Conservation (phyloP, 1,140 invertebrate genomes). For the Antheraea pernyi region DNA sequence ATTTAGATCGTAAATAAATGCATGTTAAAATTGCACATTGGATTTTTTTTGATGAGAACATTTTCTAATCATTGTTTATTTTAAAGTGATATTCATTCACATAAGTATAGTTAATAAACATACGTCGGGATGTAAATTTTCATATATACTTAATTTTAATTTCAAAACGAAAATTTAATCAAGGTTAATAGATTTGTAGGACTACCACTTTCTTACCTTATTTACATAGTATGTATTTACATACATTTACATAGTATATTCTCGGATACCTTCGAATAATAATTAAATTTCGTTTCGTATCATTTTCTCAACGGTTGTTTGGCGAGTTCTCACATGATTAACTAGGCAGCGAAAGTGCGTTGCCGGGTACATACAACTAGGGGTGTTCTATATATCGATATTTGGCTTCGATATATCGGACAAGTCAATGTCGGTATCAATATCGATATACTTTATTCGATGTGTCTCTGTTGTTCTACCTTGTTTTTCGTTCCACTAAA, state of each 20-base stretch:
- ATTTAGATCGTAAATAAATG: no score
- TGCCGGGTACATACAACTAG: conserved; percentile 6
- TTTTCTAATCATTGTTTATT: no score
- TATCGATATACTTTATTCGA: no score
- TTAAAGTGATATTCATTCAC: background rate
- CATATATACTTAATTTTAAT: background rate
- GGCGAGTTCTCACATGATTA: conserved; percentile 9
- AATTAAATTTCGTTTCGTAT: conserved; percentile 1
- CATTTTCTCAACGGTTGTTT: conserved; percentile 11
- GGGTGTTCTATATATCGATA: no score
- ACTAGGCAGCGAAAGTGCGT: conserved; percentile 48
- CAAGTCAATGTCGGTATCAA: no score
- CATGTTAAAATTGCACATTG: no score
- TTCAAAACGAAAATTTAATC: background rate
- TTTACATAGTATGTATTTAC: background rate
- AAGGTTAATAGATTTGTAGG: conserved; percentile 15
- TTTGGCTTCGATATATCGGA: no score
- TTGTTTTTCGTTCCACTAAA: no score
- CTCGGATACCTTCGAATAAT: background rate
- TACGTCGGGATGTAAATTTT: background rate
- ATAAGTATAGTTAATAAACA: background rate
- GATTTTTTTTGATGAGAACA: no score
- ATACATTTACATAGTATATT: background rate
- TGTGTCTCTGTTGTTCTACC: no score
- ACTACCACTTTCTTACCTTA: conserved; percentile 1